Evolutionary conservation across 2,888 invertebrate species (phyloP).

Genomic region (Urechis unicinctus): DNA sequence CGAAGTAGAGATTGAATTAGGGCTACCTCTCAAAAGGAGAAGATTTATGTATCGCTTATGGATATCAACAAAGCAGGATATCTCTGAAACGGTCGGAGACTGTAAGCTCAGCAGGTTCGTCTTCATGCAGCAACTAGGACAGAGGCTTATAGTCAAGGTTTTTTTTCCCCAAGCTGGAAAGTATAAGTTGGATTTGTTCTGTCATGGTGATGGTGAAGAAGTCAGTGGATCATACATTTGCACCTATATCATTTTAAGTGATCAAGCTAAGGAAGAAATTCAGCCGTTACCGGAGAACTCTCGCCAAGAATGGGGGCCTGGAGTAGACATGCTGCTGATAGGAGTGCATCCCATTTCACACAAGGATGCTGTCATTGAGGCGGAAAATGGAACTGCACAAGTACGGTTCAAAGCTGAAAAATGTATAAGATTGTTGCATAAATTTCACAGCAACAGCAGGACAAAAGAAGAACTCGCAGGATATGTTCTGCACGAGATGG

Average conservation of each 20-base stretch:
- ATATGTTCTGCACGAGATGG: not conserved
- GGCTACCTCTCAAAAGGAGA: not conserved
- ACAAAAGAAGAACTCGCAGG: not conserved
- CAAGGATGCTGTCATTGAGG: not conserved
- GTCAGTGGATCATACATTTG: not conserved
- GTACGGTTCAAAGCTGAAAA: not conserved
- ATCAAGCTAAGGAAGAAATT: not conserved
- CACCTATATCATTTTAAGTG: not conserved
- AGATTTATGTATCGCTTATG: not conserved
- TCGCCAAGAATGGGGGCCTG: not conserved
- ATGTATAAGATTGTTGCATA: not conserved
- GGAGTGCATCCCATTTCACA: not conserved
- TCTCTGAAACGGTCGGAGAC: not conserved
- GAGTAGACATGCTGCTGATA: not conserved
- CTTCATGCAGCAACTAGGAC: not conserved
- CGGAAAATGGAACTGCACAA: not conserved
- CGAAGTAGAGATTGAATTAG: not conserved
- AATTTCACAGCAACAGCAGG: not conserved
- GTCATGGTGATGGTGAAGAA: not conserved
- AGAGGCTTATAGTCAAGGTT: not conserved
- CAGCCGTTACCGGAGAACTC: not conserved
- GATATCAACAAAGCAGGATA: not conserved
- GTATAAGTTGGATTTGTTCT: not conserved
- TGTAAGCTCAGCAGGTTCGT: not conserved
- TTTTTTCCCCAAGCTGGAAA: not conserved